A percentile compares a stretch with the other conserved stretches of the same genome.
Conservation (phyloP, 2,888 invertebrate species). For the Seira ritae region DNA sequence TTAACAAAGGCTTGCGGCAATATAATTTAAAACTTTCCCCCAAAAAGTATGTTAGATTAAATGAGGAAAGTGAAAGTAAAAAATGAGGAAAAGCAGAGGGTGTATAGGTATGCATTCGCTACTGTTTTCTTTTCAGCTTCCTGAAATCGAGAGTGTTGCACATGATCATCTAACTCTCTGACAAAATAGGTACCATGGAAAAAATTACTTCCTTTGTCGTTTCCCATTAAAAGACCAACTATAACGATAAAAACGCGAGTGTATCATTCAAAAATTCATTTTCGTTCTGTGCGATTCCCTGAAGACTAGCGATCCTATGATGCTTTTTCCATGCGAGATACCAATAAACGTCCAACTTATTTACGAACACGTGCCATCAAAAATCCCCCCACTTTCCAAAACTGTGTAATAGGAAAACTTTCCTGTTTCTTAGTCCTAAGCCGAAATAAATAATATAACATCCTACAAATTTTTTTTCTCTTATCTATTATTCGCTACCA, state of each 20-base stretch:
- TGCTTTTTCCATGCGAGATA: neutral
- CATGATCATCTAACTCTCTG: too few relatives aligned
- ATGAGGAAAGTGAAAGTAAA: neutral
- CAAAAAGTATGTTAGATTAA: neutral
- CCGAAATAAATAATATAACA: constrained; percentile 4
- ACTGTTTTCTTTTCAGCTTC: too few relatives aligned
- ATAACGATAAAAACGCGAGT: neutral
- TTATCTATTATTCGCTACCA: neutral
- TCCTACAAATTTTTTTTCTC: neutral
- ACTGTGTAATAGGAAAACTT: neutral
- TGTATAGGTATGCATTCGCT: constrained; percentile 9
- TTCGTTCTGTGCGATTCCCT: neutral
- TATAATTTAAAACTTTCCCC: neutral
- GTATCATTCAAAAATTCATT: constrained; percentile 17
- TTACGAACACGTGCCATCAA: constrained; percentile 9
- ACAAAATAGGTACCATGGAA: too few relatives aligned
- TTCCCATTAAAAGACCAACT: constrained; percentile 17
- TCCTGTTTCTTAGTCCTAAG: neutral
- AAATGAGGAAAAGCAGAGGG: neutral
- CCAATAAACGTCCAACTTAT: constrained; percentile 9
- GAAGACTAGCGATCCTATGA: neutral
- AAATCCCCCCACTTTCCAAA: neutral
- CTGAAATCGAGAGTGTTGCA: too few relatives aligned
- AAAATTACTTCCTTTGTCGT: constrained; percentile 2
- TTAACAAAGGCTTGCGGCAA: constrained; percentile 5